Percentiles rank a stretch among this genome's conserved stretches.
Conservation (phyloP, 2,888 invertebrate species). For the Amiota mariae region DNA sequence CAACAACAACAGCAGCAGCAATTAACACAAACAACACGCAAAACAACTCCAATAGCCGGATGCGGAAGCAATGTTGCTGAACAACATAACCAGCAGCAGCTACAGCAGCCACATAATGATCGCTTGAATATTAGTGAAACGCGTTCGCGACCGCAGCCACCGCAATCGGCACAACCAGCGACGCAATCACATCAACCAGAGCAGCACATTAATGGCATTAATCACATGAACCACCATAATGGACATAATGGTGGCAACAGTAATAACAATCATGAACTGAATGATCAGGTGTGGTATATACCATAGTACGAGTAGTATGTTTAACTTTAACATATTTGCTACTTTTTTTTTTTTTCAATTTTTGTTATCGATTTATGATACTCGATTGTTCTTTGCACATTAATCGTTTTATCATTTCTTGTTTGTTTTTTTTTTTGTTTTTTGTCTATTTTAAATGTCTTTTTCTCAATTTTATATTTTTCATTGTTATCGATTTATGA, state of each 20-base stretch:
- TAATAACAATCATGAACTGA: constrained; percentile 41
- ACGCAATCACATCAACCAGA: constrained; percentile 14
- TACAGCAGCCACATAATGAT: background rate
- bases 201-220: constrained; percentile 15
- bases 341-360: constrained; percentile 4
- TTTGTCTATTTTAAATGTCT: no score
- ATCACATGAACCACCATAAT: constrained; percentile 13
- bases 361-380: no score
- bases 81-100: constrained; percentile 46
- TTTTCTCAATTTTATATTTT: no score
- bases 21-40: constrained; percentile 42
- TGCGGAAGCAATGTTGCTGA: constrained; percentile 48
- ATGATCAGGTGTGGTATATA: constrained; percentile 48
- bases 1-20: constrained; percentile 37
- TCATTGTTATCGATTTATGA: no score
- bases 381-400: no score
- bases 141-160: constrained; percentile 25
- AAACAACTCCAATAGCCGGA: constrained; percentile 50
- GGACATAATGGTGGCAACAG: background rate
- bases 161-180: constrained; percentile 35
- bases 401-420: no score
- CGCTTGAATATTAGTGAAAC: background rate
- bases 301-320: background rate
- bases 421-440: no score
- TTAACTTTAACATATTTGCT: background rate